Percentiles rank a stretch among this genome's conserved stretches.
These are phyloP conservation scores for Pristionchus exspectatus DNA, from an alignment of 2,888 invertebrate genomes.

Conservation along the genomic window DNA sequence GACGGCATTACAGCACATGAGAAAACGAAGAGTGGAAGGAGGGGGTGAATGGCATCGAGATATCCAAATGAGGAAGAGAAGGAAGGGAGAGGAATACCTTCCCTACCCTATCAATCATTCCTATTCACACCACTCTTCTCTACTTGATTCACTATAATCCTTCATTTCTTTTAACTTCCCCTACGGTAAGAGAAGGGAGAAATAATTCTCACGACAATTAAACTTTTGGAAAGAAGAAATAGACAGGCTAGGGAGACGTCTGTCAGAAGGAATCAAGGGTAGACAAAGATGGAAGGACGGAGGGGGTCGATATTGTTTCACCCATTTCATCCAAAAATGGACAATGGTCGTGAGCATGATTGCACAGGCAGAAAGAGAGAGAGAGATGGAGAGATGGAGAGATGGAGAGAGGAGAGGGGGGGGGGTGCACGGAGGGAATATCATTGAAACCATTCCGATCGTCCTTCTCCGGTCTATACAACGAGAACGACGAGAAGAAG, in stretches of 20 bases:
- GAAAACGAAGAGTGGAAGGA: not conserved
- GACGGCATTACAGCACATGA: slow-evolving; percentile 13
- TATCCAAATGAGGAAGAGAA: not conserved
- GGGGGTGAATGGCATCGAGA: not conserved
- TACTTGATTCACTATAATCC: not conserved
- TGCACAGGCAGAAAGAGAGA: not conserved
- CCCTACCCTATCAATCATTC: not conserved
- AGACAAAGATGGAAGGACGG: not conserved
- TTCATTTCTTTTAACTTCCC: not conserved
- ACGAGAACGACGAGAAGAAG: no score
- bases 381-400: not conserved
- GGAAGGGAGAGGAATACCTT: not conserved
- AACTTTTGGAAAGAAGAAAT: not conserved
- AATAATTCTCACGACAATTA: not conserved
- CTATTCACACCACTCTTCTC: not conserved
- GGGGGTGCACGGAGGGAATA: not conserved
- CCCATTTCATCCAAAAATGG: not conserved
- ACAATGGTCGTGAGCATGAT: not conserved
- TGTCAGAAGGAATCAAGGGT: not conserved
- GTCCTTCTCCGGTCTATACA: no score
- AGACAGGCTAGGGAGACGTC: not conserved
- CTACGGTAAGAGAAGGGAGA: not conserved
- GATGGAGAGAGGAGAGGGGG: no score
- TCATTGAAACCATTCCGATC: no score
- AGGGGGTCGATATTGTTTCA: not conserved